Base-by-base conservation (phyloP, 2,113 vertebrate genomes). In the Semicossyphus pulcher region DNA sequence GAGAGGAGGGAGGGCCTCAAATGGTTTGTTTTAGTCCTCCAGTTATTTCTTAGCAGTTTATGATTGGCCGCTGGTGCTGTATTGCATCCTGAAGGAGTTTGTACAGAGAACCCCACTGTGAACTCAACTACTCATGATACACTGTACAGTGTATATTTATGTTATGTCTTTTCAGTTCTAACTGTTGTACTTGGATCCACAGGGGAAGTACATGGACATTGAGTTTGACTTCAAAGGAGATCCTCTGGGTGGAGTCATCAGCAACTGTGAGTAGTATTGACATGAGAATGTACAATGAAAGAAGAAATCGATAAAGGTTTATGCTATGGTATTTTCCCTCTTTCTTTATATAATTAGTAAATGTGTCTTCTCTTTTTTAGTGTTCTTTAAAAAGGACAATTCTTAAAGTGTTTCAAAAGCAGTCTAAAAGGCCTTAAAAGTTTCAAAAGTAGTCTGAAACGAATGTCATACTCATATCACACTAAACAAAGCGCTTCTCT, bases 131-230 rank as follows among this genome's bases (percentile, higher is more conserved):
- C 51, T 44, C 14, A n/a, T 51, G 39, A 72, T 9, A 20, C 10
- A 5, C 15, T 31, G 34, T 25, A 10, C 12, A 14, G 18, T 32
- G 5, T 28, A 16, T 25, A 12, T 41, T 12, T 5, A 47, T 3
- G 15, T 60, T 31, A 1, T 26, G 32, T 2, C 15, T n/a, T 15
- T 51, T 34, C 18, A 21, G 10, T 58, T 29, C 32, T 82, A 74
- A 84, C 58, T 23, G n/a, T 21, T 77, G 23, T 16, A 26, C 56
- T 85, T 59, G 70, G 54, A 29, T 92, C 44, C 26, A 59, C 93
- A 99, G 97, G 98, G 98, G n/a, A 99, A 99, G 86, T 99, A 99
- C 79, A 99, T 99, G 98, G 98, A 99, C 89, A 97, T 99, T 34
- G 98, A 99, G 85, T 99, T 99, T 92, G 97, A 99, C 92, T 99